Conservation (phyloP, 92 coral and sea anemone genomes). For the Parazoanthus swiftii region DNA sequence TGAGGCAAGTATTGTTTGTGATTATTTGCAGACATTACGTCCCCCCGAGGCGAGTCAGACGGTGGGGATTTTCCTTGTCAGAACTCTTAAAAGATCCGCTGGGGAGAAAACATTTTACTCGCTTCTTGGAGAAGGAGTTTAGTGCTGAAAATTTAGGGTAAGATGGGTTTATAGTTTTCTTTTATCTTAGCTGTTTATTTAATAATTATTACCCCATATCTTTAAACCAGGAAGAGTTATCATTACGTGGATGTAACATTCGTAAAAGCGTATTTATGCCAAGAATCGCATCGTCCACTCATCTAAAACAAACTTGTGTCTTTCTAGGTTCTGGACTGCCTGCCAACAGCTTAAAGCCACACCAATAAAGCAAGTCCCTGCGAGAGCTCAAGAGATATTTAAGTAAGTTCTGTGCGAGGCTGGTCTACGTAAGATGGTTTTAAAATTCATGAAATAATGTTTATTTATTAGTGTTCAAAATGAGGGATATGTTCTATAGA, state of each 20-base stretch:
- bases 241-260: background rate
- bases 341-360: slow-evolving; percentile 92
- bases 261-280: no score
- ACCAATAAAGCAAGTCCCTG: slow-evolving; percentile 73
- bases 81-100: slow-evolving; percentile 89
- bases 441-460: background rate
- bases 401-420: slow-evolving; percentile 54
- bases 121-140: slow-evolving; percentile 92
- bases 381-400: slow-evolving; percentile 81
- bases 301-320: background rate
- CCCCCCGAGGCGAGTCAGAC: slow-evolving; percentile 80
- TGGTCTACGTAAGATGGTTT: background rate
- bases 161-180: slow-evolving; percentile 6
- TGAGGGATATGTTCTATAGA: no score
- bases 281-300: background rate
- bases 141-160: slow-evolving; percentile 98
- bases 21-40: slow-evolving; percentile 69
- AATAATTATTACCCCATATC: background rate
- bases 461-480: no score
- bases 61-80: slow-evolving; percentile 83
- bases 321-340: slow-evolving; percentile 88
- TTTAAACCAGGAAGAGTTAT: background rate
- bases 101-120: slow-evolving; percentile 87
- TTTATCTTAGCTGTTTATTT: background rate
- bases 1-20: background rate